These are phyloP conservation scores for Poecilia latipinna DNA, from an alignment of 2,113 vertebrate genomes.

Conservation along the genomic window DNA sequence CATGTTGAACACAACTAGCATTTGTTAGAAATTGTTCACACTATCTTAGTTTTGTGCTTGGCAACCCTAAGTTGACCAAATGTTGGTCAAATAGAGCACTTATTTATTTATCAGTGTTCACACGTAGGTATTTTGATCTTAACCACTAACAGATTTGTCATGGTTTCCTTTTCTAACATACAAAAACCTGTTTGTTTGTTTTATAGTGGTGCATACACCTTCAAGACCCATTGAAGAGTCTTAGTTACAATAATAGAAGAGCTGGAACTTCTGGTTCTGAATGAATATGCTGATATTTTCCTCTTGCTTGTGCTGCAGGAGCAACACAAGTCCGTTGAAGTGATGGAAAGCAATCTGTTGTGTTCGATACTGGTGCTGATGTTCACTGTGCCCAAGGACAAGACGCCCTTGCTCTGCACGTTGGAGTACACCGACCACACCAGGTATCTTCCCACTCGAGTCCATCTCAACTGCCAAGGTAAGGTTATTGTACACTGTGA, in stretches of 20 bases:
- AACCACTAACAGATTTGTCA: neutral
- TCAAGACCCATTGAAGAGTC: no score
- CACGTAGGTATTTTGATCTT: neutral
- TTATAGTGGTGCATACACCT: no score
- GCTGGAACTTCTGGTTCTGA: no score
- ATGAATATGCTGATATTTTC: neutral
- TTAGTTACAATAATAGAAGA: no score
- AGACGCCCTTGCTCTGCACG: conserved; percentile 61
- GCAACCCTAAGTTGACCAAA: no score
- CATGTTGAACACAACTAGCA: neutral
- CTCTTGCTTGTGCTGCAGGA: conserved; percentile 57
- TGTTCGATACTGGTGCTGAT: conserved; percentile 75
- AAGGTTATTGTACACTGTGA: neutral
- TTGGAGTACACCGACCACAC: conserved; percentile 73
- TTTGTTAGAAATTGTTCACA: neutral
- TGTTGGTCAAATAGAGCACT: neutral
- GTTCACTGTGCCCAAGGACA: conserved; percentile 45
- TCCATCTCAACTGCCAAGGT: conserved; percentile 73
- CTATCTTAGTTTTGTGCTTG: no score
- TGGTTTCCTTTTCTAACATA: no score
- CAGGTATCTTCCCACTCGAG: conserved; percentile 71
- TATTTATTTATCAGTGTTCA: neutral
- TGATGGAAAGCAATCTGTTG: conserved; percentile 80
- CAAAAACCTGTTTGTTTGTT: no score
- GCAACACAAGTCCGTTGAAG: conserved; percentile 60